Conservation (phyloP, 2,113 vertebrate genomes). For the Cyanoderma ruficeps region DNA sequence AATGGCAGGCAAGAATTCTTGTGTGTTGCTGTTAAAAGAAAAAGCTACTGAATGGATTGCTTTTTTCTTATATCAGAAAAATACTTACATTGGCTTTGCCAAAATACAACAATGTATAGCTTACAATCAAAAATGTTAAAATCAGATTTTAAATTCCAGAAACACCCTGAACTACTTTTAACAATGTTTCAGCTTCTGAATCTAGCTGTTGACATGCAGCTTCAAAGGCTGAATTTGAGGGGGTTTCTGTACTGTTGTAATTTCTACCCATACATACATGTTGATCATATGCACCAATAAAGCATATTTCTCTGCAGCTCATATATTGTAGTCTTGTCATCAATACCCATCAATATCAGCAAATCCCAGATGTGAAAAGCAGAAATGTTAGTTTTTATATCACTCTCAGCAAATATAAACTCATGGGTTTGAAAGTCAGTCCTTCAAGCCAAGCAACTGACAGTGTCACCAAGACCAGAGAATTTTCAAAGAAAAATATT, state of each 20-base stretch:
- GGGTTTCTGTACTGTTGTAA: neutral
- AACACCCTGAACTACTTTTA: neutral
- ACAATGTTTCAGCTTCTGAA: neutral
- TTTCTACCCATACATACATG: neutral
- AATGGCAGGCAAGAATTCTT: neutral
- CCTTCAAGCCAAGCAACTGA: neutral
- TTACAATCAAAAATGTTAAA: neutral
- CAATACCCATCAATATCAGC: neutral
- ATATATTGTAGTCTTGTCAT: neutral
- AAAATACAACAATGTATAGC: neutral
- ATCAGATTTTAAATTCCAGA: neutral
- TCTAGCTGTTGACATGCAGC: neutral
- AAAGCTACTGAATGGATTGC: neutral
- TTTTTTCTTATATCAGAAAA: neutral
- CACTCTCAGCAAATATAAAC: neutral
- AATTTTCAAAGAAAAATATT: neutral
- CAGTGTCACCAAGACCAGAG: neutral
- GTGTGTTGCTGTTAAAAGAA: neutral
- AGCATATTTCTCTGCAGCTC: neutral
- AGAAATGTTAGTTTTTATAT: neutral
- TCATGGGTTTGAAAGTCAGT: neutral
- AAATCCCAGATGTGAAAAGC: neutral
- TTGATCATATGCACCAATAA: neutral
- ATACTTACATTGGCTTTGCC: neutral
- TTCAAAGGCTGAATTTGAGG: neutral